Evolutionary conservation across 2,888 invertebrate species (phyloP), one percentile per base, ranked within the genome.

Genomic region (Pseudococcus jackbeardsleyi): DNA sequence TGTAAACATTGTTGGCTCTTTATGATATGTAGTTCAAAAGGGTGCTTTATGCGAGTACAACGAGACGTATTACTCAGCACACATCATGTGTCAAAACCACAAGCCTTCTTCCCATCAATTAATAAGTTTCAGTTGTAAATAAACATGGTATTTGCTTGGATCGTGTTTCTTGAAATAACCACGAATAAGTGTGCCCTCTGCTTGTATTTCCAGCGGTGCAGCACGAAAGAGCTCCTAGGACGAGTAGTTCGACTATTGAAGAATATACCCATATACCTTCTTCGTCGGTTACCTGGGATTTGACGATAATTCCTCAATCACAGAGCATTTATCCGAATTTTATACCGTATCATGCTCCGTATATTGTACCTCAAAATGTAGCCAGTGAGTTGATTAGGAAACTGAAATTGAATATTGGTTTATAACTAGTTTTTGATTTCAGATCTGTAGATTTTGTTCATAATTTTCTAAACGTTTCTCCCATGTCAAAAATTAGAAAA

Each of bases 221-320:
- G 91, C 97, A 97, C 91, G 97, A 97, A 92, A 93, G 97, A 89
- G 96, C 97, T 12, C 96, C 97, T 0, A 93, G 97, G 79, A 91
- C 77, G 19, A 72, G 46, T 77, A 19, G 19, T 8, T 39, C 72
- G 4, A 12, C 77, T 8, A 22, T 64, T 9, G 77, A 85, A n/a
- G 88, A 88, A 39, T 79, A 48, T 48, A 17, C 82, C 11, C 33
- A 77, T n/a, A 0, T 79, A 33, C 54, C 82, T 15, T 26, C 82
- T 7, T 39, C 88, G 8, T 48, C 88, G 8, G 54, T 79, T 79
- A 86, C 39, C n/a, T 88, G 79, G 88, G 82, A 54, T 33, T 22
- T 82, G 4, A 82, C 39, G 9, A 2, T 87, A 9, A 72, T 72
- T 17, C 87, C 87, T 22, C 87, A 50, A 26, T 33, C 77, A 33